Percentiles rank a stretch among this genome's conserved stretches.
Conservation (phyloP, 1,140 invertebrate genomes). For the Potamilus streckersoni region DNA sequence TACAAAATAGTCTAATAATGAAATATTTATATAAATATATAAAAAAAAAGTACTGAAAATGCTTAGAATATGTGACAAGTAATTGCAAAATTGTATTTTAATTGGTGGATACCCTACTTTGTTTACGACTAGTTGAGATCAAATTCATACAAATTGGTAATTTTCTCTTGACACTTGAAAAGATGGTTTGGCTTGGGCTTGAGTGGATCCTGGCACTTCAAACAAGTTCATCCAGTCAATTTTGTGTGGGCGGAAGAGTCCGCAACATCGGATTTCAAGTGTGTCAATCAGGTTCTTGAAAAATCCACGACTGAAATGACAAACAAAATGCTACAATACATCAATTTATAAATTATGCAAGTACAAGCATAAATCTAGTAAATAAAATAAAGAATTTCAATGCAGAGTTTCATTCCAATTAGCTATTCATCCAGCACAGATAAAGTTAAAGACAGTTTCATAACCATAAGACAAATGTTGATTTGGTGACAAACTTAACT, state of each 20-base stretch:
- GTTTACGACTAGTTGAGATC: background rate
- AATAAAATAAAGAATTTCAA: background rate
- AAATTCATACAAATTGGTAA: conserved; percentile 77
- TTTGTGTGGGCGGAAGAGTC: conserved; percentile 77
- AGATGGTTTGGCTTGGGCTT: conserved; percentile 66
- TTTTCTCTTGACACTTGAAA: conserved; percentile 74
- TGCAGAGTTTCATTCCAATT: no score
- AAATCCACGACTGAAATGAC: conserved; percentile 75
- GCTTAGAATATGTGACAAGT: no score
- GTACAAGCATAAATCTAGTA: background rate
- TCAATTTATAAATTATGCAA: background rate
- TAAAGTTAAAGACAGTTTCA: background rate
- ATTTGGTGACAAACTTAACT: background rate
- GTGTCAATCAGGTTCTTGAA: conserved; percentile 88
- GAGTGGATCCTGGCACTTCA: conserved; percentile 68
- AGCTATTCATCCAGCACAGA: background rate
- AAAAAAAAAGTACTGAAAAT: no score
- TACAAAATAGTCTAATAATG: no score
- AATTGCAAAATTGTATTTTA: no score
- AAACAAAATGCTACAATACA: conserved; percentile 5
- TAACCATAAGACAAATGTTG: background rate
- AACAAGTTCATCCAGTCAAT: conserved; percentile 74
- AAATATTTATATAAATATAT: no score
- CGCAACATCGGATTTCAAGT: conserved; percentile 81
- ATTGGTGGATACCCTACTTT: no score